Conservation (phyloP, 2,113 vertebrate genomes). For the Protomyctophum bolini region DNA sequence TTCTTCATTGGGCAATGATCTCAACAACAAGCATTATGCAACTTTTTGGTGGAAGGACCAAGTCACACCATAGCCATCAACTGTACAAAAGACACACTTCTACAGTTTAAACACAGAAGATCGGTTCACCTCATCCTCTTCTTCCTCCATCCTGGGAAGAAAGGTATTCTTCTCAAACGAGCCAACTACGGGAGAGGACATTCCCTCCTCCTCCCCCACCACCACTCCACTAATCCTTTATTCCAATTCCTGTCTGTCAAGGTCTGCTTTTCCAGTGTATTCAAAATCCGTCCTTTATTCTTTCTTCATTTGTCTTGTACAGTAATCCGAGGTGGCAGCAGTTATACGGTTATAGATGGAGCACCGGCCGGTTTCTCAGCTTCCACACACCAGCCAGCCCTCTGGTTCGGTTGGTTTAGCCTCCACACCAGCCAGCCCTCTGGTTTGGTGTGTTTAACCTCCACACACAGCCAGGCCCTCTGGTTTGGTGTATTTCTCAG, state of each 20-base stretch:
- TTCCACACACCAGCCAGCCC: neutral
- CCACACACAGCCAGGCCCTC: too few relatives aligned
- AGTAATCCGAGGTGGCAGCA: conserved; percentile 1
- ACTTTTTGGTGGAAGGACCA: neutral
- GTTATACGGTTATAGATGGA: neutral
- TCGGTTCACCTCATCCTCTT: conserved; percentile 67
- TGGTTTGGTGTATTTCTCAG: too few relatives aligned
- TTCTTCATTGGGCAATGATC: neutral
- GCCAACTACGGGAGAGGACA: neutral
- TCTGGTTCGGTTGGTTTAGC: conserved; percentile 4
- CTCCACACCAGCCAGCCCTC: neutral
- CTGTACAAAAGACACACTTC: neutral
- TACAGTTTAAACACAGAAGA: conserved; percentile 12
- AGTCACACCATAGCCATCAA: neutral
- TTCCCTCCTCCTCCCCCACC: conserved; percentile 2
- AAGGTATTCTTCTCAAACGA: neutral
- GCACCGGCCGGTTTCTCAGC: neutral
- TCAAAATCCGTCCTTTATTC: neutral
- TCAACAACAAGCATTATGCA: neutral
- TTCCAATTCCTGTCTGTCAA: neutral
- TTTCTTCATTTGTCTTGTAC: conserved; percentile 15
- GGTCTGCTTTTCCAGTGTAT: neutral
- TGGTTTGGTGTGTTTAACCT: too few relatives aligned
- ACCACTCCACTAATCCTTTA: neutral
- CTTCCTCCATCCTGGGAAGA: conserved; percentile 58